A percentile compares a stretch with the other conserved stretches of the same genome.
Evolutionary conservation across 2,888 invertebrate species (phyloP).

Genomic region (Rambutsinella grinnellia): DNA sequence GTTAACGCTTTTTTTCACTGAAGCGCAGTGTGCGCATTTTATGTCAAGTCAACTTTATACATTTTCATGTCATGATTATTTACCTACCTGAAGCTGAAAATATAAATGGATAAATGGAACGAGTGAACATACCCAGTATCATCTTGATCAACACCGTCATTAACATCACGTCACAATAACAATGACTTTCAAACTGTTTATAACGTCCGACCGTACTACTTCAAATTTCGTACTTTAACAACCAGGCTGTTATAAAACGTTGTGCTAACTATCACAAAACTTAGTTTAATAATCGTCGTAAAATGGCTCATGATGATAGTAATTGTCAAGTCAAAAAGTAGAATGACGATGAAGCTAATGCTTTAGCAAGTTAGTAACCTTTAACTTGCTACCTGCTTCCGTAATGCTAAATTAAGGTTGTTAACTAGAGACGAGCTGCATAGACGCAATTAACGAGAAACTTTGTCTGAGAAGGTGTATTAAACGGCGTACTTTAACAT

Average conservation of each 20-base stretch:
- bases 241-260: no score
- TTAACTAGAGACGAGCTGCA: no score
- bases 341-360: not conserved
- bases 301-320: not conserved
- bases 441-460: no score
- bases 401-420: no score
- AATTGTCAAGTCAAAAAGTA: no score
- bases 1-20: no score
- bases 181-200: not conserved
- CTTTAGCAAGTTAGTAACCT: not conserved
- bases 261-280: not conserved
- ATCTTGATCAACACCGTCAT: not conserved
- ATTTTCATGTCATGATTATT: not conserved
- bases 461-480: no score
- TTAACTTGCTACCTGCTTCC: no score
- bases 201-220: no score
- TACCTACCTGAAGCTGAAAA: not conserved
- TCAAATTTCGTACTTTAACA: not conserved
- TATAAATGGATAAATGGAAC: not conserved
- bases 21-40: not conserved
- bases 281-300: not conserved
- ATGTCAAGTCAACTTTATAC: not conserved
- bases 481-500: no score
- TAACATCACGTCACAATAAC: not conserved
- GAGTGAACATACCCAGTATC: not conserved